phyloP scores from a whole-genome alignment of 2,797 vertebrate genomes.

The Bucorvus abyssinicus region DNA sequence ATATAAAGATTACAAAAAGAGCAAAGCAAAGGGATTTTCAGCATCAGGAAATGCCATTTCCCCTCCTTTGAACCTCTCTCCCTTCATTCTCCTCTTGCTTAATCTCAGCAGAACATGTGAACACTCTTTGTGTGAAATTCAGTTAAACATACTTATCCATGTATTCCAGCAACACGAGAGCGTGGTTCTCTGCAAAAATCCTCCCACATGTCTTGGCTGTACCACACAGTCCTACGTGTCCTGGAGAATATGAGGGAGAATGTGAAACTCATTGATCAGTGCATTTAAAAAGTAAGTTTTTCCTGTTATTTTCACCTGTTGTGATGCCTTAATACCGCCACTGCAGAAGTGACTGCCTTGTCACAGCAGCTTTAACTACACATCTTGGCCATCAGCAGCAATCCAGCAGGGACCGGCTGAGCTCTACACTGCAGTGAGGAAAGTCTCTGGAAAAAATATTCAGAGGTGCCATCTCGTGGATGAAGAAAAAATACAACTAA shows the following conservation, averaged over 20 bases:
- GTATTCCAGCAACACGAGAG: neutral
- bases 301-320: neutral
- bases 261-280: too few species aligned
- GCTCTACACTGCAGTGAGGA: fast-evolving
- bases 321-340: neutral
- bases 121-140: fast-evolving
- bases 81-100: neutral
- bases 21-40: neutral
- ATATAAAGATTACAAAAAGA: neutral
- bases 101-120: neutral
- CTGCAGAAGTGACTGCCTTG: neutral
- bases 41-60: neutral
- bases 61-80: neutral
- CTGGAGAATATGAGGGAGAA: neutral
- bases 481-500: neutral
- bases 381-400: neutral
- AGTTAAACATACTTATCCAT: neutral
- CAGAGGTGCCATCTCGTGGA: neutral
- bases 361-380: neutral
- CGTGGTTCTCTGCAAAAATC: neutral
- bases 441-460: neutral
- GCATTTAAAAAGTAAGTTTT: neutral
- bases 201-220: neutral
- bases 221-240: neutral
- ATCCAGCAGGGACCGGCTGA: fast-evolving